A percentile compares a stretch with the other conserved stretches of the same genome.
Evolutionary conservation across 2,113 vertebrate species (phyloP).

Genomic region (mouse (Mus musculus)): DNA sequence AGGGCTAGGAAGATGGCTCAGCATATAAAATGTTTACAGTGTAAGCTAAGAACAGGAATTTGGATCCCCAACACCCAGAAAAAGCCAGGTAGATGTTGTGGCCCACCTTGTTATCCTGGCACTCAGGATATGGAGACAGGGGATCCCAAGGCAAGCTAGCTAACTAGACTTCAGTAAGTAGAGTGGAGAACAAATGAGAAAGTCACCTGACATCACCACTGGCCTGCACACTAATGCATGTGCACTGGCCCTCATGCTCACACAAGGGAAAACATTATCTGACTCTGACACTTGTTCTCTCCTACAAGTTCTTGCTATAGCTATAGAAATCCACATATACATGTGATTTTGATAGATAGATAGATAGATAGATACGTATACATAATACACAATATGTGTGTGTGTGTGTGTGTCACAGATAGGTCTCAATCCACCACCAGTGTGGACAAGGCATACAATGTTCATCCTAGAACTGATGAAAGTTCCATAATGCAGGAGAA

Average conservation of each 20-base stretch:
- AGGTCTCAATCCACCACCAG: background rate
- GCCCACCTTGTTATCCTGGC: too few relatives aligned
- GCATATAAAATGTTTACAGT: background rate
- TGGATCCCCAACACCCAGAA: background rate
- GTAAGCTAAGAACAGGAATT: background rate
- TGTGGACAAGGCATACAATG: background rate
- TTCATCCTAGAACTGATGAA: background rate
- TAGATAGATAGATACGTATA: background rate
- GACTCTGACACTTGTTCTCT: constrained; percentile 4
- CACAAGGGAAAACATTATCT: background rate
- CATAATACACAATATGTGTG: background rate
- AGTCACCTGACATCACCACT: background rate
- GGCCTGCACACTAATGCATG: background rate
- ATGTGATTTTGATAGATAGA: background rate
- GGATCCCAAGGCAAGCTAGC: background rate
- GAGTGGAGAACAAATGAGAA: background rate
- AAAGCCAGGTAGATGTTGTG: background rate
- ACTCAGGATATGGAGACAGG: background rate
- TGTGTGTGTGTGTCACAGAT: background rate
- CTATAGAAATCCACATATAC: background rate
- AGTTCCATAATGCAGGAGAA: constrained; percentile 39
- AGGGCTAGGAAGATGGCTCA: background rate
- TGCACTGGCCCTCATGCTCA: background rate
- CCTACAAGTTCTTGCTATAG: background rate
- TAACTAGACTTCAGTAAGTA: background rate